Conservation (phyloP, 1,140 invertebrate species). For the Gonioctena quinquepunctata region DNA sequence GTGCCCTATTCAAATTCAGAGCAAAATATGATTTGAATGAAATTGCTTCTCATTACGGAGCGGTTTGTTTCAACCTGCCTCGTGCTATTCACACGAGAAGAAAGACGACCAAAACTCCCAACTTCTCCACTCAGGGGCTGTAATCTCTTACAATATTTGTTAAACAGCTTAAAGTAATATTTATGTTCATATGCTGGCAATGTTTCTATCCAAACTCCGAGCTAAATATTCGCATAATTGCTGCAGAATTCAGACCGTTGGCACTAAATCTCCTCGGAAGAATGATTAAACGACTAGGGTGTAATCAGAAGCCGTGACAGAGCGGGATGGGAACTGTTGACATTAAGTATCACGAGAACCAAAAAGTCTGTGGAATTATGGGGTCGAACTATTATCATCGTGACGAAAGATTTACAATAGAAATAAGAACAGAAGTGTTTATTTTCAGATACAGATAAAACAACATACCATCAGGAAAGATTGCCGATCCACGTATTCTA, state of each 20-base stretch:
- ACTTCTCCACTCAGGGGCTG: conserved; percentile 1
- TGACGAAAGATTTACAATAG: too few species aligned
- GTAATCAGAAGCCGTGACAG: background rate
- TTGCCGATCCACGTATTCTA: too few species aligned
- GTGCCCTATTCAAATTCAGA: background rate
- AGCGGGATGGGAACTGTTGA: too few species aligned
- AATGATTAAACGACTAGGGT: background rate
- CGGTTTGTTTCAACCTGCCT: conserved; percentile 6
- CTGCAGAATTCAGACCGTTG: background rate
- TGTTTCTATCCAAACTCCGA: conserved; percentile 1
- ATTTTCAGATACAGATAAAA: too few species aligned
- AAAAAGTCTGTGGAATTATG: too few species aligned
- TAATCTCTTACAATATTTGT: conserved; percentile 15
- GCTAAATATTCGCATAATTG: background rate
- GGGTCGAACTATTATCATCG: too few species aligned
- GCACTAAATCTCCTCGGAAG: background rate
- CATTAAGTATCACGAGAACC: too few species aligned
- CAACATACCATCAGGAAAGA: too few species aligned
- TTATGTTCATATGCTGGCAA: conserved; percentile 1
- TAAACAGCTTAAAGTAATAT: conserved; percentile 15
- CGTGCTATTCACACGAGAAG: background rate
- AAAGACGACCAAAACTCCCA: background rate
- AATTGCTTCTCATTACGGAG: background rate
- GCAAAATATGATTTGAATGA: conserved; percentile 2
- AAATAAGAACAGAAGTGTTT: too few species aligned